phyloP scores from a whole-genome alignment of 1,140 invertebrate genomes.

The Microvelia longipes region DNA sequence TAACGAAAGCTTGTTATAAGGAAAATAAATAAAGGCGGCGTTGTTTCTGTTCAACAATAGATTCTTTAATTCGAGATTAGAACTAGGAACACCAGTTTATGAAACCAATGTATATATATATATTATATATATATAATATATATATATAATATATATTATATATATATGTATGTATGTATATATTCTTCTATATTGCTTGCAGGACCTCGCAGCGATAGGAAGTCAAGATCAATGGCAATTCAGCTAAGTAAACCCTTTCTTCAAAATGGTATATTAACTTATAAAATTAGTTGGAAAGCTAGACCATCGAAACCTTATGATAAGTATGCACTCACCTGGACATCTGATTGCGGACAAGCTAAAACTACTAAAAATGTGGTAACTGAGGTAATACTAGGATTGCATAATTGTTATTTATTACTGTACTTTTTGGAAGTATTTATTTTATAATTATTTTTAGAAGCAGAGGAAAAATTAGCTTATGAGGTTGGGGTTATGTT shows the following conservation, averaged over 20 bases:
- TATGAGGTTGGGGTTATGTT: not conserved
- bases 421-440: not conserved
- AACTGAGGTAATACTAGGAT: not conserved
- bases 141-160: too few species aligned
- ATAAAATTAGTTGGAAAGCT: not conserved
- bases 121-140: too few species aligned
- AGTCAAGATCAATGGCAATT: not conserved
- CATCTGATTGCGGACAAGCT: not conserved
- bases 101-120: too few species aligned
- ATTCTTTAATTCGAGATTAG: too few species aligned
- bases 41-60: too few species aligned
- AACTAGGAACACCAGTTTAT: too few species aligned
- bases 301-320: not conserved
- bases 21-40: too few species aligned
- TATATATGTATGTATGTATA: too few species aligned
- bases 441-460: not conserved
- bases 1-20: too few species aligned
- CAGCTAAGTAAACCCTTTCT: not conserved
- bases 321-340: slow-evolving; percentile 2
- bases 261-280: not conserved
- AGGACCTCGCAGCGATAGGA: not conserved
- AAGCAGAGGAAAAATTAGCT: not conserved
- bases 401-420: not conserved
- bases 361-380: not conserved
- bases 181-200: not conserved